A percentile compares a stretch with the other conserved stretches of the same genome.
phyloP scores from a whole-genome alignment of 2,888 invertebrate species.

The Ashinkailepas kermadecensis region DNA sequence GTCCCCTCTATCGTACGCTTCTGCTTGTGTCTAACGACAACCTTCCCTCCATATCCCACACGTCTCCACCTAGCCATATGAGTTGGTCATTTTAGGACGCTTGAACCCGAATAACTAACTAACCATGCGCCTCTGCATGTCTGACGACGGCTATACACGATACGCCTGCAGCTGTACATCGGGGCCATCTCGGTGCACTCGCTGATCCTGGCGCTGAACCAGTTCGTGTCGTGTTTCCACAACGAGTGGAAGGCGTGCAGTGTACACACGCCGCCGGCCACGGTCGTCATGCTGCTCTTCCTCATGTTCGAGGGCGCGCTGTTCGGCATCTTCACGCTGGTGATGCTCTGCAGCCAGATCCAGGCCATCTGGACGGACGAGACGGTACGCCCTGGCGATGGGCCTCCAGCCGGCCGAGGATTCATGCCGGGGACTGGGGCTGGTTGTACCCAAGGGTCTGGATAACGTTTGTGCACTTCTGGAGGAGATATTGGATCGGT shows the following conservation, averaged over 20 bases:
- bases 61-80: too few species aligned
- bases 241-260: conserved; percentile 94
- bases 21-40: too few species aligned
- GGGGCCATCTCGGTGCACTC: conserved; percentile 94
- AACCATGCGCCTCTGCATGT: too few species aligned
- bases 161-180: conserved; percentile 77
- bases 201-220: conserved; percentile 80
- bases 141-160: too few species aligned
- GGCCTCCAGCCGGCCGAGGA: too few species aligned
- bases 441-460: too few species aligned
- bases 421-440: too few species aligned
- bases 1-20: too few species aligned
- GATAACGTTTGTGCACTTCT: not conserved
- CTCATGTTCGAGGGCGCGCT: conserved; percentile 88
- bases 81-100: too few species aligned
- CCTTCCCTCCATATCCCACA: too few species aligned
- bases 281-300: conserved; percentile 83
- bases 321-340: conserved; percentile 94
- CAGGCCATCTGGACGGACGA: conserved; percentile 98
- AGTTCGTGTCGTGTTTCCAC: conserved; percentile 86
- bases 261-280: conserved; percentile 87
- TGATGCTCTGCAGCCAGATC: conserved; percentile 94
- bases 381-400: conserved; percentile 54
- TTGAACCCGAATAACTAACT: too few species aligned
- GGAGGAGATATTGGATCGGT: conserved; percentile 16